Evolutionary conservation across 2,888 invertebrate species (phyloP).

Genomic region (Marronus borbonicus): DNA sequence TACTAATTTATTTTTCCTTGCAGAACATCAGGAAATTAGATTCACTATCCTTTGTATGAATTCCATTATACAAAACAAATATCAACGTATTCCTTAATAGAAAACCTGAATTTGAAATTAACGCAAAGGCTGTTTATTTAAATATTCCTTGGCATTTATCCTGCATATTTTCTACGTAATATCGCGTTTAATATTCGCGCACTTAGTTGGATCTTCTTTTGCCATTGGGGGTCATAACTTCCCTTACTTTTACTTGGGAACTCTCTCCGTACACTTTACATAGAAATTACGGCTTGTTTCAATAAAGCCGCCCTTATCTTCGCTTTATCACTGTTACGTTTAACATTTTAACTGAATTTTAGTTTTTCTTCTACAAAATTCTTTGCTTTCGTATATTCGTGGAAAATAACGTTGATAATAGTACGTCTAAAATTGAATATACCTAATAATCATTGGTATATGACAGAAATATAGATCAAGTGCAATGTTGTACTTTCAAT

Average conservation of each 20-base stretch:
- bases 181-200: constrained; percentile 23
- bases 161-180: constrained; percentile 7
- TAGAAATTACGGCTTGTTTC: constrained; percentile 28
- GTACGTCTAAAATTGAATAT: background rate
- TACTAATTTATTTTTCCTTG: too few relatives aligned
- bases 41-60: too few relatives aligned
- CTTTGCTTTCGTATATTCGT: constrained; percentile 16
- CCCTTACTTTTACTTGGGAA: constrained; percentile 17
- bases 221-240: constrained; percentile 6
- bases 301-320: constrained; percentile 33
- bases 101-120: constrained; percentile 1
- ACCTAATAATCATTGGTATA: too few relatives aligned
- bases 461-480: too few relatives aligned
- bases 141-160: constrained; percentile 7
- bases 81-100: background rate
- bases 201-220: constrained; percentile 14
- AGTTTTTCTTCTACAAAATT: background rate
- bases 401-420: constrained; percentile 15
- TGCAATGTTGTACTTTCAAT: too few relatives aligned
- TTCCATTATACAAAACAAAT: constrained; percentile 3
- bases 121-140: background rate
- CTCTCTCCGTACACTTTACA: constrained; percentile 23
- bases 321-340: constrained; percentile 12
- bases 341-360: constrained; percentile 24
- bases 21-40: too few relatives aligned